phyloP scores from a whole-genome alignment of 2,888 invertebrate species.

The Archaeoteleia sp. region DNA sequence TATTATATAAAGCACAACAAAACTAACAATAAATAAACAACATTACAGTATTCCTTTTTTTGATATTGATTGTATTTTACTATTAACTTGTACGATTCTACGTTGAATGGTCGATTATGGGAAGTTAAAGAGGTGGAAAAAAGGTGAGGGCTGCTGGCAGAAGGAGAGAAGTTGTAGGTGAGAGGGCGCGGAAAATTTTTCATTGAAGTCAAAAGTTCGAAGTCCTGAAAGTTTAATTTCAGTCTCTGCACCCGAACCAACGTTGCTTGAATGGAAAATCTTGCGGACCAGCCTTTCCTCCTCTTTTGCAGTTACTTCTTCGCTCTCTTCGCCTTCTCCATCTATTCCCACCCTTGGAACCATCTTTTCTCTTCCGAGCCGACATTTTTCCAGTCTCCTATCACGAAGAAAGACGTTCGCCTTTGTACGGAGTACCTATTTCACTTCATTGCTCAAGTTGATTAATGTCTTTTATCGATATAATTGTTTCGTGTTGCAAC shows the following conservation, averaged over 20 bases:
- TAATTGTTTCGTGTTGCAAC: slow-evolving; percentile 46
- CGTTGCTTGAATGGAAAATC: slow-evolving; percentile 54
- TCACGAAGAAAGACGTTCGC: slow-evolving; percentile 44
- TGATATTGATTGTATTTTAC: not conserved
- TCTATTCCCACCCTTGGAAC: slow-evolving; percentile 29
- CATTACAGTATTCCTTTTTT: too few relatives aligned
- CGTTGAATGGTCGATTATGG: slow-evolving; percentile 6
- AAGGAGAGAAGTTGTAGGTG: slow-evolving; percentile 1
- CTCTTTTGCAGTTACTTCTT: slow-evolving; percentile 1
- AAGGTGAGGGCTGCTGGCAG: not conserved
- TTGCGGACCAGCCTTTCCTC: slow-evolving; percentile 34
- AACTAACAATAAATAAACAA: too few relatives aligned
- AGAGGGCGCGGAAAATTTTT: slow-evolving; percentile 44
- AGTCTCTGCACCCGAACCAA: slow-evolving; percentile 40
- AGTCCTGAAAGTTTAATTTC: slow-evolving; percentile 55
- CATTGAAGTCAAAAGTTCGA: slow-evolving; percentile 50
- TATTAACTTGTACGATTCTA: not conserved
- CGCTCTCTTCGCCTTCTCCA: slow-evolving; percentile 1
- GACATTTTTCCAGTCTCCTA: slow-evolving; percentile 49
- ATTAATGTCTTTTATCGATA: slow-evolving; percentile 51
- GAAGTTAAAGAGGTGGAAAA: not conserved
- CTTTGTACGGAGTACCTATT: slow-evolving; percentile 47
- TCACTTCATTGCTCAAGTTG: slow-evolving; percentile 46
- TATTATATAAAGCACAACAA: too few relatives aligned
- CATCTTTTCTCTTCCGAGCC: slow-evolving; percentile 31